A percentile compares a stretch with the other conserved stretches of the same genome.
These are phyloP conservation scores for Ptiloglossa arizonensis DNA, from an alignment of 1,140 invertebrate species.

Conservation along the genomic window DNA sequence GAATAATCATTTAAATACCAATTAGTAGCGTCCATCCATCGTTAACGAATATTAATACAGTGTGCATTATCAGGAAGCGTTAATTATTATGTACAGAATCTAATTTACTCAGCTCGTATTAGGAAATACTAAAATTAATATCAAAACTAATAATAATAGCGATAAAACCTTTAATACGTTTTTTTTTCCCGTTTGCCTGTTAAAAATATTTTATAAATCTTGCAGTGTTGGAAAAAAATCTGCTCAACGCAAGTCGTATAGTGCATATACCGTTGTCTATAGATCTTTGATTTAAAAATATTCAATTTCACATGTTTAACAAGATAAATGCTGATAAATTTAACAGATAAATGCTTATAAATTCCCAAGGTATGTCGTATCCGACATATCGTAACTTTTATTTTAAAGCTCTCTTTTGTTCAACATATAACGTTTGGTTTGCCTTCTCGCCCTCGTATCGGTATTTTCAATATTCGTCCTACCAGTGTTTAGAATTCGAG, in stretches of 20 bases:
- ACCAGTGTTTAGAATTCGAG: neutral
- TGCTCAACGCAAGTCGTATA: slow-evolving; percentile 1
- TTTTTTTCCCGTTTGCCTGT: neutral
- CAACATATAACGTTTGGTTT: neutral
- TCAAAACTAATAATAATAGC: neutral
- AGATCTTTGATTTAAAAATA: slow-evolving; percentile 34
- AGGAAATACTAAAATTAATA: neutral
- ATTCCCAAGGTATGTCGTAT: slow-evolving; percentile 13
- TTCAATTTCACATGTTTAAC: slow-evolving; percentile 40
- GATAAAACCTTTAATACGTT: neutral
- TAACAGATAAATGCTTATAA: slow-evolving; percentile 23
- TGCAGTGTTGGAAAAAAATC: neutral
- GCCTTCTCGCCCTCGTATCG: neutral
- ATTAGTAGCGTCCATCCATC: too few species aligned
- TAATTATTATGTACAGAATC: neutral
- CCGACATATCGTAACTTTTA: neutral
- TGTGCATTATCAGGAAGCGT: neutral
- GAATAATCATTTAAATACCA: too few species aligned
- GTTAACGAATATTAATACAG: too few species aligned
- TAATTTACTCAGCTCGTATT: neutral
- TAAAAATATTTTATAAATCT: neutral
- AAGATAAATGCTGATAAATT: slow-evolving; percentile 36
- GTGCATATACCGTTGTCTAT: slow-evolving; percentile 21
- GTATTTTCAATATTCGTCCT: neutral
- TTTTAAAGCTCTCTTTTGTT: neutral